These are phyloP conservation scores for Trachelus stipa DNA, from an alignment of 2,888 invertebrate species.

Conservation along the genomic window DNA sequence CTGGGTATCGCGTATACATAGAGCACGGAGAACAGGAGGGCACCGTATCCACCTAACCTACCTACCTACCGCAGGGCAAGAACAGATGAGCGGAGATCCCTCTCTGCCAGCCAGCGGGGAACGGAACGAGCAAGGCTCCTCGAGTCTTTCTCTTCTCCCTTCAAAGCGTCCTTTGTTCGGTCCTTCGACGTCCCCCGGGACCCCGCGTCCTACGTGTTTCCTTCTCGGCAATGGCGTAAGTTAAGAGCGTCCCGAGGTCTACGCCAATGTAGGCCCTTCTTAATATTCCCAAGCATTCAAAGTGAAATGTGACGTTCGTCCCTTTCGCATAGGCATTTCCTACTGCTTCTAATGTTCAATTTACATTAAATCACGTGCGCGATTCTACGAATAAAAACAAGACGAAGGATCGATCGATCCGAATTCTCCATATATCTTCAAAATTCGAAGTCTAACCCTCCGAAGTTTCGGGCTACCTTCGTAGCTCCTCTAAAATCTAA, in stretches of 20 bases:
- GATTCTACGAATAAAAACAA: neutral
- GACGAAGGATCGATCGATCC: neutral
- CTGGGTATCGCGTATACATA: constrained; percentile 6
- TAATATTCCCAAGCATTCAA: neutral
- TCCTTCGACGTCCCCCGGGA: constrained; percentile 47
- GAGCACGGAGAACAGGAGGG: constrained; percentile 29
- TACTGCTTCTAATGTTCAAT: neutral
- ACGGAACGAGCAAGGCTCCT: constrained; percentile 40
- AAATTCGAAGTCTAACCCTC: neutral
- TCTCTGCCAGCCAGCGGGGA: constrained; percentile 46
- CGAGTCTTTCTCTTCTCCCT: constrained; percentile 45
- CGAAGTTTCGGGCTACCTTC: neutral
- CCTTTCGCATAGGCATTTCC: neutral
- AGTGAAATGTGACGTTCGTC: neutral
- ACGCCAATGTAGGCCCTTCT: neutral
- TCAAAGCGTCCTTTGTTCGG: constrained; percentile 57
- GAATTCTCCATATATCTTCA: neutral
- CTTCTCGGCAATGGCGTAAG: constrained; percentile 40
- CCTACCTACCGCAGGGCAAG: constrained; percentile 44
- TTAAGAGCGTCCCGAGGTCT: neutral
- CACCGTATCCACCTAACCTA: constrained; percentile 43
- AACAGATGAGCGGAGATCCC: constrained; percentile 49
- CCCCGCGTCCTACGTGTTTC: constrained; percentile 45
- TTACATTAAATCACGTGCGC: neutral
- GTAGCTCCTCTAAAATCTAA: neutral